Evolutionary conservation across 2,113 vertebrate genomes (phyloP).

Genomic region (Gavia stellata): DNA sequence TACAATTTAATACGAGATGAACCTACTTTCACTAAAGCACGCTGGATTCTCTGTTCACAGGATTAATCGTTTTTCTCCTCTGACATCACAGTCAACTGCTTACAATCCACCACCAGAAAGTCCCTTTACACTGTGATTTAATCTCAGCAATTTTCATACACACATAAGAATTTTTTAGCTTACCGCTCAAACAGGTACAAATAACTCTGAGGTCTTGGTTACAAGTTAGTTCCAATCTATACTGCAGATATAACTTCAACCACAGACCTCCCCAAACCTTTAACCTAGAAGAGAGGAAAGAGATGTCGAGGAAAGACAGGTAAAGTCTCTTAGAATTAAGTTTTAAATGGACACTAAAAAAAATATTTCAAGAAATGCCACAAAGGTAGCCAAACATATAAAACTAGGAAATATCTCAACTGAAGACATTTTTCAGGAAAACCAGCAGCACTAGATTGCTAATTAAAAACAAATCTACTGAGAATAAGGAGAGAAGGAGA

Average conservation of each 20-base stretch:
- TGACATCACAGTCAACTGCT: neutral
- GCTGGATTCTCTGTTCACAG: neutral
- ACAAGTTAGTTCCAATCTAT: constrained; percentile 56
- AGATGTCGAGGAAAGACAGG: constrained; percentile 50
- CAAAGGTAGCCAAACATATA: neutral
- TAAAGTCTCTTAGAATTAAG: constrained; percentile 17
- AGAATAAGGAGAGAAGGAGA: neutral
- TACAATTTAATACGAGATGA: neutral
- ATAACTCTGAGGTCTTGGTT: constrained; percentile 60
- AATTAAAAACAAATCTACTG: neutral
- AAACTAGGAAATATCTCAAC: neutral
- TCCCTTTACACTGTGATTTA: neutral
- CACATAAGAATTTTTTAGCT: constrained; percentile 28
- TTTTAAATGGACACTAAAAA: constrained; percentile 3
- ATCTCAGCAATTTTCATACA: constrained; percentile 19
- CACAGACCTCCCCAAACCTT: constrained; percentile 62
- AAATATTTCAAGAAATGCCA: neutral
- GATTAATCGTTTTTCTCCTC: neutral
- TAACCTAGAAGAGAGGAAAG: constrained; percentile 63
- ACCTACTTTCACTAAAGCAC: neutral
- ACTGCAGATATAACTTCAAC: constrained; percentile 57
- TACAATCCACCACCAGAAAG: neutral
- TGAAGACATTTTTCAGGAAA: neutral
- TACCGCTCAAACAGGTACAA: constrained; percentile 47
- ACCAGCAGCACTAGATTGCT: neutral